Evolutionary conservation across 2,888 invertebrate genomes (phyloP), one percentile per base, ranked within the genome.

Genomic region (Caenorhabditis imperialis): DNA sequence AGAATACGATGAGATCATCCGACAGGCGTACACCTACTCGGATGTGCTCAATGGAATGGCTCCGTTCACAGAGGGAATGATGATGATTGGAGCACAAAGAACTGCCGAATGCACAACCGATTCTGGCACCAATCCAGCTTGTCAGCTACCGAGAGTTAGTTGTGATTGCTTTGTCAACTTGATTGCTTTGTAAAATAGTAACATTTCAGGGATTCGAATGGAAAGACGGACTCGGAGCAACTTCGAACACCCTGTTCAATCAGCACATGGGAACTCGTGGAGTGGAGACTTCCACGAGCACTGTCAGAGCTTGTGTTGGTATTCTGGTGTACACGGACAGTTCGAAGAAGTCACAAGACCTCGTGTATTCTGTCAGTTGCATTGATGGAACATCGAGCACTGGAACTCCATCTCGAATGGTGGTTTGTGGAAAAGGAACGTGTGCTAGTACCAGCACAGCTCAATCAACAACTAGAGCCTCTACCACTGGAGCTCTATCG

Each of bases 1-100:
- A 22, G 51, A 51, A n/a, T 51, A 51, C 38, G 51, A 51, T 23
- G 51, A 51, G 38, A 51, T 51, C 25, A 38, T 51, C 51, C 14
- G 51, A 25, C 51, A 51, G 16, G 51, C 51, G 14, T 51, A 51
- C 51, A 51, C 37, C 20, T 51, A 51, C 51, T 14, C 38, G 5
- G 51, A 51, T 38, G 51, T 51, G 6, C n/a, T 51, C 7, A 51
- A 3, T 23, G 51, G 51, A 37, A 51, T 35, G 6, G 51, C 51
- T 14, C 38, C 51, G n/a, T 51, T 38, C 38, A 25, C 23, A 1
- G 38, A 51, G n/a, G 51, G 51, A 37, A 51, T 51, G 51, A 51
- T 51, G 38, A 51, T 51, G 51, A 51, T 51, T 12, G 51, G 51
- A 38, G 25, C 25, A 14, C 20, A 8, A 38, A 51, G 51, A 12